Evolutionary conservation across 2,113 vertebrate genomes (phyloP).

Genomic region (Chlorodrepanis virens): DNA sequence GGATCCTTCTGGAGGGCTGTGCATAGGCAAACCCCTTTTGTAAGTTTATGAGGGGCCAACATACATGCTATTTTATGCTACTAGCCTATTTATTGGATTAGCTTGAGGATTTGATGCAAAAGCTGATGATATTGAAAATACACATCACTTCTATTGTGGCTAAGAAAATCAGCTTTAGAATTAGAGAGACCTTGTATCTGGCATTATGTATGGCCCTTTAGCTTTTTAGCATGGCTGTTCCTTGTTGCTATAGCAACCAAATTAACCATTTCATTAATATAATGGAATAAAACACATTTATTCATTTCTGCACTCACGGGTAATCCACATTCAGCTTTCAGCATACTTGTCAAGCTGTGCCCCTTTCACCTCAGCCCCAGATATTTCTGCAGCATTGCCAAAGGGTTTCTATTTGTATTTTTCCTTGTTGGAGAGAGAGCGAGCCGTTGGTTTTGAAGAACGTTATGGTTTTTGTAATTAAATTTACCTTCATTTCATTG

Average conservation of each 20-base stretch:
- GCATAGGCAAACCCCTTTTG: constrained; percentile 59
- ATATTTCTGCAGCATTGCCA: constrained; percentile 53
- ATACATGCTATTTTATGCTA: constrained; percentile 61
- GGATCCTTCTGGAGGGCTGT: constrained; percentile 3
- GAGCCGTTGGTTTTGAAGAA: constrained; percentile 34
- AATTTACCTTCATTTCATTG: constrained; percentile 67
- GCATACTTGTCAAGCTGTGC: constrained; percentile 42
- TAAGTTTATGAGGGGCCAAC: constrained; percentile 61
- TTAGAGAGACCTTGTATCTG: constrained; percentile 78
- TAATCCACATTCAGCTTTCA: constrained; percentile 57
- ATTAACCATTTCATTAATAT: constrained; percentile 84
- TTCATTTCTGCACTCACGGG: constrained; percentile 49
- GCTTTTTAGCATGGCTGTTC: constrained; percentile 80
- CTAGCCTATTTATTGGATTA: constrained; percentile 75
- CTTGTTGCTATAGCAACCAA: constrained; percentile 86
- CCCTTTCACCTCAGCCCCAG: constrained; percentile 38
- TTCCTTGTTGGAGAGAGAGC: not conserved
- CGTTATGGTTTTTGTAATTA: constrained; percentile 51
- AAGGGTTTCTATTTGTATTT: constrained; percentile 43
- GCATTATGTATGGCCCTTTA: constrained; percentile 82
- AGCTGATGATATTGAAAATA: constrained; percentile 77
- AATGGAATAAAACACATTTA: constrained; percentile 64
- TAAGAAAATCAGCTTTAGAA: constrained; percentile 84
- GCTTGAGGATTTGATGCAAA: constrained; percentile 70
- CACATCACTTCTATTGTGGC: constrained; percentile 75